Conservation (phyloP, 2,113 vertebrate genomes). For the Nesoenas mayeri region DNA sequence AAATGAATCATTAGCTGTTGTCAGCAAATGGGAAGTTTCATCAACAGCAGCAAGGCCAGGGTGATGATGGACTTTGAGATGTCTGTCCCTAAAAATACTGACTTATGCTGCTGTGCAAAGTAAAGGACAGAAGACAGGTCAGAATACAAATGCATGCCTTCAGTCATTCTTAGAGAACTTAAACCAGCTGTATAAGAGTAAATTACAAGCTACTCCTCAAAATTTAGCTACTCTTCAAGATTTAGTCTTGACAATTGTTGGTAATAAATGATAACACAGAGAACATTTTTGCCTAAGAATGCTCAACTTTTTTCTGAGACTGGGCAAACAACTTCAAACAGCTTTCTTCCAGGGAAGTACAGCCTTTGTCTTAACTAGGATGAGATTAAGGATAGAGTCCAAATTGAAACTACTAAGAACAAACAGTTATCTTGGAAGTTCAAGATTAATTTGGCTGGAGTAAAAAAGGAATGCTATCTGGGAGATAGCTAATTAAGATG, state of each 20-base stretch:
- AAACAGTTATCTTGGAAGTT: background rate
- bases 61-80: background rate
- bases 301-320: background rate
- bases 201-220: background rate
- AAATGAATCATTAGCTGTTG: background rate
- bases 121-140: background rate
- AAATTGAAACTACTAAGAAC: background rate
- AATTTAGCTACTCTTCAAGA: too few species aligned
- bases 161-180: background rate
- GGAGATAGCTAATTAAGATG: background rate
- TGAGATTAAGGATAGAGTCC: background rate
- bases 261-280: background rate
- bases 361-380: background rate
- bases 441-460: background rate
- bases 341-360: background rate
- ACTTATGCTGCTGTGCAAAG: background rate
- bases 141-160: background rate
- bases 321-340: background rate
- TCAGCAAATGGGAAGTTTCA: background rate
- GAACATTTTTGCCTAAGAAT: background rate
- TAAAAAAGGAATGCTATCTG: background rate
- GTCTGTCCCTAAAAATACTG: background rate
- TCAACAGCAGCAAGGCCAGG: background rate
- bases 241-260: background rate
- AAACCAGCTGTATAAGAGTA: background rate